Evolutionary conservation across 2,797 vertebrate genomes (phyloP), one percentile per base, ranked within the genome.

Genomic region (Brachymystax lenok): DNA sequence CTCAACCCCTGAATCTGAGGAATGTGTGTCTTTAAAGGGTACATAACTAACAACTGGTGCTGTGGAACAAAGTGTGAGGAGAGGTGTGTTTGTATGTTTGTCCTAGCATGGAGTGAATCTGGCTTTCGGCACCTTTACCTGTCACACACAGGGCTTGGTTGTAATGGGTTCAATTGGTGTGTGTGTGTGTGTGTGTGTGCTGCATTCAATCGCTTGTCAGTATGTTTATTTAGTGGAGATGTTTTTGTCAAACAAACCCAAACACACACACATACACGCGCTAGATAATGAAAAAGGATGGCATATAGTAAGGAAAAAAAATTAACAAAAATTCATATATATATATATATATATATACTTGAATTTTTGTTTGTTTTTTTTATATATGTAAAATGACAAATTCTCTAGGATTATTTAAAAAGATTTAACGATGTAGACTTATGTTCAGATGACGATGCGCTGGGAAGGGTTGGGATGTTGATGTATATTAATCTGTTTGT

Each of bases 321-420:
- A 72, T 74, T 90, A 88, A 72, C 83, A 78, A 77, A 83, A 71
- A n/a, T 61, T 73, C 69, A 61, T 61, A 24, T 61, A 24, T 61
- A 24, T 61, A 10, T 21, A 3, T 12, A 46, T 46, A 3, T 46
- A 46, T 33, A 4, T 33, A 33, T 33, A n/a, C n/a, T n/a, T n/a
- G n/a, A n/a, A n/a, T n/a, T n/a, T n/a, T n/a, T n/a, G n/a, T n/a
- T n/a, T n/a, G n/a, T n/a, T n/a, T n/a, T n/a, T n/a, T n/a, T n/a
- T 12, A 46, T 46, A 3, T 46, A 46, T 33, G 0, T 33, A 33
- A 4, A 93, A 92, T 88, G 87, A 93, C 50, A 91, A 87, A 92
- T 85, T 88, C 91, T 91, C 84, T 93, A 91, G 92, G 90, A 91
- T 93, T 94, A 94, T 95, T 94, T 93, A 94, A 93, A 61, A 91